phyloP scores from a whole-genome alignment of 92 coral and sea anemone genomes.

The Micromussa lordhowensis region DNA sequence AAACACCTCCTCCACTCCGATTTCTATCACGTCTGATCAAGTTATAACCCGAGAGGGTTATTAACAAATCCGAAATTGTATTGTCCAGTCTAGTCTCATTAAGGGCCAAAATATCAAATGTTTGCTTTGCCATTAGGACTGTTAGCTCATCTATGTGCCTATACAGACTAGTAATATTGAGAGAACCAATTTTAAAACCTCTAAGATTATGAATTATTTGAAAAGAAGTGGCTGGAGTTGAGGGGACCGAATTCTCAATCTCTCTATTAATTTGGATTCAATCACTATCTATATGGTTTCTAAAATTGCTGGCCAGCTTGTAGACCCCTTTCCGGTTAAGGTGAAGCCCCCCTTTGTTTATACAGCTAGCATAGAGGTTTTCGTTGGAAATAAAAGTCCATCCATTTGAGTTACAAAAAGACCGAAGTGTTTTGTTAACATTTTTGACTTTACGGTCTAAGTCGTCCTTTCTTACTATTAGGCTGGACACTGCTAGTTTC shows the following conservation, averaged over 20 bases:
- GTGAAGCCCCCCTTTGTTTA: not conserved
- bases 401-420: not conserved
- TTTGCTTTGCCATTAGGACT: not conserved
- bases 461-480: not conserved
- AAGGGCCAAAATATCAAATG: not conserved
- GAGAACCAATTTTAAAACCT: constrained; percentile 17
- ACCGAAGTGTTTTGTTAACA: not conserved
- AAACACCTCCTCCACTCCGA: not conserved
- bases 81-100: not conserved
- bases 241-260: not conserved
- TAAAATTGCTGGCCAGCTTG: not conserved
- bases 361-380: not conserved
- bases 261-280: not conserved
- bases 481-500: not conserved
- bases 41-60: not conserved
- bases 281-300: not conserved
- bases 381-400: not conserved
- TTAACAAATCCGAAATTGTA: too few species aligned
- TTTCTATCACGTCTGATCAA: not conserved
- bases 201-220: not conserved
- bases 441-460: not conserved
- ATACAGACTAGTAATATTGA: not conserved
- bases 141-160: not conserved
- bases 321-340: not conserved
- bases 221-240: not conserved